Evolutionary conservation across 2,113 vertebrate genomes (phyloP), one percentile per base, ranked within the genome.

Genomic region (Piprites chloris): DNA sequence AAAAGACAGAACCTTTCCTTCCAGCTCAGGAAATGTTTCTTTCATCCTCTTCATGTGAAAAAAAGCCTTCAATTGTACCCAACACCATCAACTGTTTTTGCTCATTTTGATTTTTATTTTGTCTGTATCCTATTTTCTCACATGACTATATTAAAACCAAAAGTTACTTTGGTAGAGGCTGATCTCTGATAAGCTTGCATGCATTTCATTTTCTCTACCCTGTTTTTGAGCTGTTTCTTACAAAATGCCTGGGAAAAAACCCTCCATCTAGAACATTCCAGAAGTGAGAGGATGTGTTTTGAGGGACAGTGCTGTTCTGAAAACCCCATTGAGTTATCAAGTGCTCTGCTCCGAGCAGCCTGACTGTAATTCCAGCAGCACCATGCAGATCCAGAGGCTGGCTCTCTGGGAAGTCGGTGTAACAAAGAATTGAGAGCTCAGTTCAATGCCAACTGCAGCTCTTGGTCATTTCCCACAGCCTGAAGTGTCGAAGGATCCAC

Each of bases 361-460:
- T 12, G 32, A 0, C 35, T 73, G 23, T 14, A 22, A 8, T 12
- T 72, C 30, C 58, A 42, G 76, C 58, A 47, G 27, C 5, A 4
- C 61, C 26, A 16, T 37, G 3, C 42, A 79, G 71, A 12, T 5
- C 6, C 4, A 61, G 68, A 42, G 33, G n/a, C 55, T 56, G 52
- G 37, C 39, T 42, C 69, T 52, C 55, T 0, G 1, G 33, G 62
- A 28, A 73, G 26, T 4, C 30, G 8, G 33, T 0, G 1, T 28
- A 19, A 59, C 14, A n/a, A 42, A 78, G 17, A 7, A 9, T 30
- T 71, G 22, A 30, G 28, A 73, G 44, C 11, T 92, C 1, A 55
- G 22, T 15, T 58, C 67, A 12, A 9, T 5, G 39, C 32, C 32
- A 32, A 0, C 8, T 26, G 53, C 35, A 19, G 6, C 12, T 73